These are phyloP conservation scores for Nomada fucata DNA, from an alignment of 2,888 invertebrate genomes.

Conservation along the genomic window DNA sequence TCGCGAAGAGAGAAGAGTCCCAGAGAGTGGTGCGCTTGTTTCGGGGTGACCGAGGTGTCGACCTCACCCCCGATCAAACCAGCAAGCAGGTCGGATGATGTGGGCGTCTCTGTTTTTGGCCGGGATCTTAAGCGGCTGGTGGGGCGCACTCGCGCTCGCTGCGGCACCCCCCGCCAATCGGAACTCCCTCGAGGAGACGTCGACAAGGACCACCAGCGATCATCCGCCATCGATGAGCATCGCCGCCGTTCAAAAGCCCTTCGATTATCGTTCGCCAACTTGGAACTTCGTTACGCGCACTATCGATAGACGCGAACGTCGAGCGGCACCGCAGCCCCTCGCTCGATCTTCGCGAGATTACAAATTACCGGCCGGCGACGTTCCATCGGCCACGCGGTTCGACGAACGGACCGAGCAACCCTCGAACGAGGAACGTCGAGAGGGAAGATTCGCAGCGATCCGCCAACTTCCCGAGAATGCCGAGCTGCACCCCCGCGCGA, in stretches of 20 bases:
- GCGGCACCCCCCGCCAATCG: conserved; percentile 79
- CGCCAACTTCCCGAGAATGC: not conserved
- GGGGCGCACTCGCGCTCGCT: conserved; percentile 79
- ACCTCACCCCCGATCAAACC: conserved; percentile 74
- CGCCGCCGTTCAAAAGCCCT: conserved; percentile 58
- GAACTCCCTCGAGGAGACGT: conserved; percentile 64
- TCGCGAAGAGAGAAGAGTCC: conserved; percentile 32
- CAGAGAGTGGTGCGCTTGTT: conserved; percentile 56
- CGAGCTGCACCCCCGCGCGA: not conserved
- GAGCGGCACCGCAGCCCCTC: not conserved
- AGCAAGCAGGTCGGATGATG: conserved; percentile 80
- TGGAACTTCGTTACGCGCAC: conserved; percentile 50
- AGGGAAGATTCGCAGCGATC: not conserved
- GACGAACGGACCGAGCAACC: not conserved
- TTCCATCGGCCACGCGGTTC: not conserved
- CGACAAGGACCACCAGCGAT: conserved; percentile 59
- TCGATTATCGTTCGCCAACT: conserved; percentile 56
- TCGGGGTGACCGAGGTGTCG: conserved; percentile 75
- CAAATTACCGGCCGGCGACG: conserved; percentile 12
- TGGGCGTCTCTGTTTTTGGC: conserved; percentile 82
- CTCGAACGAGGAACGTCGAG: not conserved
- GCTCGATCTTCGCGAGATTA: conserved; percentile 10
- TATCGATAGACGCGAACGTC: conserved; percentile 27
- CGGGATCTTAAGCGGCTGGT: conserved; percentile 83
- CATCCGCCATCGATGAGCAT: conserved; percentile 58